Percentiles rank a stretch among this genome's conserved stretches.
phyloP scores from a whole-genome alignment of 2,113 vertebrate species.

The Cavia aperea region DNA sequence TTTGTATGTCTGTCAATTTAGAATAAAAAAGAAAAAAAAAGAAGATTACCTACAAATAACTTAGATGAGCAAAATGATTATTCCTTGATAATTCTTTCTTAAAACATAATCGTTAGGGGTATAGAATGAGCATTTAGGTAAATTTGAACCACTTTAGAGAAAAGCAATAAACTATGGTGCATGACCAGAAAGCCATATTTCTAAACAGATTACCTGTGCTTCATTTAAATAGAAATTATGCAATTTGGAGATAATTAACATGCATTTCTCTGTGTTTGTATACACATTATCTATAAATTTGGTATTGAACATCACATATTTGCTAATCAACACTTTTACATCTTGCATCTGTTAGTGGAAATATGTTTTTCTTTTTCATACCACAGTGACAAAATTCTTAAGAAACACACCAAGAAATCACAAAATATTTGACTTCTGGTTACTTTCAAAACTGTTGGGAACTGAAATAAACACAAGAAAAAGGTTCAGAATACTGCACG shows the following conservation, averaged over 20 bases:
- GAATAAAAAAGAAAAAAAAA: not conserved
- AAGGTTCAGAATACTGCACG: not conserved
- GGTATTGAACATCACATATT: not conserved
- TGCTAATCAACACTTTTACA: not conserved
- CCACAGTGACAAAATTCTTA: not conserved
- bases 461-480: constrained; percentile 9
- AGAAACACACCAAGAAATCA: not conserved
- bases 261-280: not conserved
- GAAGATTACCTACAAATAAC: constrained; percentile 39
- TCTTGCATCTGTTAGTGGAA: not conserved
- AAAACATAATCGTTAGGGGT: constrained; percentile 30
- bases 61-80: constrained; percentile 19
- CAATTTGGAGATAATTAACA: not conserved
- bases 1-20: constrained; percentile 9
- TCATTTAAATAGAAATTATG: constrained; percentile 36
- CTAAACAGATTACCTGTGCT: constrained; percentile 26
- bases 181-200: constrained; percentile 46
- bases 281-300: not conserved
- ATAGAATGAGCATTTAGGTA: constrained; percentile 24
- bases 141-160: constrained; percentile 49
- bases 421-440: not conserved
- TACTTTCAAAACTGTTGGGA: not conserved
- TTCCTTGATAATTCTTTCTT: constrained; percentile 16
- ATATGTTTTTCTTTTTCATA: not conserved
- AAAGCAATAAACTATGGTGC: constrained; percentile 39